Percentiles rank a stretch among this genome's conserved stretches.
Evolutionary conservation across 2,888 invertebrate species (phyloP).

Genomic region (Philopedon plagiatum): DNA sequence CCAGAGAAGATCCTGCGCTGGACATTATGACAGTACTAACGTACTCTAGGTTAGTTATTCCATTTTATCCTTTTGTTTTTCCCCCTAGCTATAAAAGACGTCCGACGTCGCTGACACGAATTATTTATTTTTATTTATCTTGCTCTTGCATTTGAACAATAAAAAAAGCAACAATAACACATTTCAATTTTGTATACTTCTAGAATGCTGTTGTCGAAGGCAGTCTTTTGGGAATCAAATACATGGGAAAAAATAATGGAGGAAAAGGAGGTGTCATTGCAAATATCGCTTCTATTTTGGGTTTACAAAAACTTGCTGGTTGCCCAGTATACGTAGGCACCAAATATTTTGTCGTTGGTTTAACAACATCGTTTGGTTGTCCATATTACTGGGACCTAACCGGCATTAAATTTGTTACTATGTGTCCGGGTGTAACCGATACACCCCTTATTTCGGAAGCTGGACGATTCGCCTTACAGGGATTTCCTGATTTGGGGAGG

Average conservation of each 20-base stretch:
- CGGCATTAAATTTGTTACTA: slow-evolving; percentile 67
- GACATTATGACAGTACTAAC: too few species aligned
- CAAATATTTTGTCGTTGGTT: slow-evolving; percentile 72
- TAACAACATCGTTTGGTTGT: slow-evolving; percentile 70
- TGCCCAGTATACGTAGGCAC: slow-evolving; percentile 75
- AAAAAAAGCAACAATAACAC: too few species aligned
- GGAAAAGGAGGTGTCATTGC: slow-evolving; percentile 77
- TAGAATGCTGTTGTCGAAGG: slow-evolving; percentile 69
- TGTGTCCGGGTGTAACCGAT: slow-evolving; percentile 69
- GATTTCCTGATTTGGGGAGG: slow-evolving; percentile 57
- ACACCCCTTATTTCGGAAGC: slow-evolving; percentile 65
- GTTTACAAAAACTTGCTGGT: slow-evolving; percentile 71
- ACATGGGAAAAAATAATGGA: slow-evolving; percentile 74
- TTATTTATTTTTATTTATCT: too few species aligned
- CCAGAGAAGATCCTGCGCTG: too few species aligned
- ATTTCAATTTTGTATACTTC: too few species aligned
- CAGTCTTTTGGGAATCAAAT: slow-evolving; percentile 72
- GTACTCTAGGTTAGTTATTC: too few species aligned
- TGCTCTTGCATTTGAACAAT: too few species aligned
- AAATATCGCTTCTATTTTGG: slow-evolving; percentile 77
- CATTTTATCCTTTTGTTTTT: too few species aligned
- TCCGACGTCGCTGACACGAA: too few species aligned
- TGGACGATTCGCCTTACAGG: slow-evolving; percentile 55
- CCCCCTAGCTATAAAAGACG: too few species aligned
- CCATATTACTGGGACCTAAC: slow-evolving; percentile 63